A percentile compares a stretch with the other conserved stretches of the same genome.
Conservation (phyloP, 2,888 invertebrate species). For the Timema cristinae region DNA sequence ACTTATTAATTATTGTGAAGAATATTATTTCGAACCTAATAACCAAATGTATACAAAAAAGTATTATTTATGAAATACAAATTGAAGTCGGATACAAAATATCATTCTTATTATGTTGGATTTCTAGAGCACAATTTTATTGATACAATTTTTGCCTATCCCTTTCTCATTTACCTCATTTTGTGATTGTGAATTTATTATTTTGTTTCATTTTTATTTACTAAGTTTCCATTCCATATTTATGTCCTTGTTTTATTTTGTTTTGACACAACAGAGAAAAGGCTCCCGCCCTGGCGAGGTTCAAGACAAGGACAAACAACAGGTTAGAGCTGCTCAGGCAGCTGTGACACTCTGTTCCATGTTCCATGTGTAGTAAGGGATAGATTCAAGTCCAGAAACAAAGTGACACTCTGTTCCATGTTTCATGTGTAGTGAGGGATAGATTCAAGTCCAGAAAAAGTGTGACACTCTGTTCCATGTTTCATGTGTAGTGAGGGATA, state of each 20-base stretch:
- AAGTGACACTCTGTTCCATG: too few relatives aligned
- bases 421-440: too few relatives aligned
- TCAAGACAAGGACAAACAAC: slow-evolving; percentile 36
- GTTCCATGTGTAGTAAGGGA: slow-evolving; percentile 1
- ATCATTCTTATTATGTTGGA: too few relatives aligned
- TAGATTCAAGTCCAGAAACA: too few relatives aligned
- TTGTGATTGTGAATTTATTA: slow-evolving; percentile 11
- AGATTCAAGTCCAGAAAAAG: too few relatives aligned
- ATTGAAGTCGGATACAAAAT: too few relatives aligned
- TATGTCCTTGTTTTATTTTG: slow-evolving; percentile 30
- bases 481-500: too few relatives aligned
- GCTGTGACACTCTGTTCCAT: slow-evolving; percentile 2
- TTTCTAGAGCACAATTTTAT: too few relatives aligned
- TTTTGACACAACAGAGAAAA: slow-evolving; percentile 38
- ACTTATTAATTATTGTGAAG: too few relatives aligned
- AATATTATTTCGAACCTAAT: neutral
- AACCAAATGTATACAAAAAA: neutral
- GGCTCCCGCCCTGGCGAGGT: slow-evolving; percentile 39
- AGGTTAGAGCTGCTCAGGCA: slow-evolving; percentile 35
- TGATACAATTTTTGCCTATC: too few relatives aligned
- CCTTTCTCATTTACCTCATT: slow-evolving; percentile 2
- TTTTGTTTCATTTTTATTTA: slow-evolving; percentile 21
- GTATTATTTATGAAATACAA: too few relatives aligned
- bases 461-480: too few relatives aligned
- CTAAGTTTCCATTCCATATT: slow-evolving; percentile 21